Base-by-base conservation (phyloP, 1,140 invertebrate species). In the Drosophila tropicalis region DNA sequence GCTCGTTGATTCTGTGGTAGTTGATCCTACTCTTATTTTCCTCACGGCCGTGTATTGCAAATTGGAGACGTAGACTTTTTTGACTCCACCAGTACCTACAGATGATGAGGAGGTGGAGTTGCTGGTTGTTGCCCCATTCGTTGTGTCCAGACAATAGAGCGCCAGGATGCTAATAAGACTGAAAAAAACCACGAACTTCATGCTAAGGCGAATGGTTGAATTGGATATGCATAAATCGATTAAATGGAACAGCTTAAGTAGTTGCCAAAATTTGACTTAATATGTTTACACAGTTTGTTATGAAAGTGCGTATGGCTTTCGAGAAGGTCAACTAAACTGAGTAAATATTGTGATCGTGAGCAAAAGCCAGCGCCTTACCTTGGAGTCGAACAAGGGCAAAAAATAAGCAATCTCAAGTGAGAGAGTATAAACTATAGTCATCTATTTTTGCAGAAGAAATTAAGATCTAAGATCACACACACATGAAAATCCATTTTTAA, bases 211-310 rank as follows among this genome's bases (percentile, higher is more conserved):
- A 40, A 61, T 34, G 29, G n/a, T 55, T 54, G n/a, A 32, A 13
- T 78, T 62, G 17, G 22, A 62, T 79, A 73, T 79, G 65, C n/a
- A 51, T 39, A 12, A 25, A 69, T 64, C 15, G 17, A 22, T 47
- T 15, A 56, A 29, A 25, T 4, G 41, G n/a, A 6, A 44, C 58
- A n/a, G 51, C 57, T 78, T 79, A 78, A 77, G 57, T 78, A 78
- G 63, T 65, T 62, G 34, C 15, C 47, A 34, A 36, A 39, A 36
- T 39, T 39, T 17, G n/a, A 5, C 12, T 29, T 12, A 9, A 10
- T 51, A 69, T 79, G 19, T 79, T 79, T 79, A 51, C 57, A 79
- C 76, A 79, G 76, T 79, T 79, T 72, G 76, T 9, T 57, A n/a
- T 57, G 29, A 64, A 76, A 55, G 69, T 67, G 71, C 19, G 17